These are phyloP conservation scores for Mechanitis messenoides DNA, from an alignment of 2,888 invertebrate genomes.

Conservation along the genomic window DNA sequence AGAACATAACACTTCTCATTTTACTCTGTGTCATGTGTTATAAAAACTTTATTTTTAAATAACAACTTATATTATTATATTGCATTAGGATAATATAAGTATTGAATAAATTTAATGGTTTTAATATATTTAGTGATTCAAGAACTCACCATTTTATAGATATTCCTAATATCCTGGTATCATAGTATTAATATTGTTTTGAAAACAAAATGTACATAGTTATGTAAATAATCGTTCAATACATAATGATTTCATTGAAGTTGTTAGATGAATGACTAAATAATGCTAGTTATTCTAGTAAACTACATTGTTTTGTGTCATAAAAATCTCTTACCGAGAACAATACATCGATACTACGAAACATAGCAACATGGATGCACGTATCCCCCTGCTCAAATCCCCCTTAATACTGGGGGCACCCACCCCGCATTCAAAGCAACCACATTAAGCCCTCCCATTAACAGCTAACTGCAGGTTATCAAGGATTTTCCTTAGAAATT, in stretches of 20 bases:
- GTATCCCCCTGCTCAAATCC: conserved; percentile 47
- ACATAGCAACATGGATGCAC: conserved; percentile 38
- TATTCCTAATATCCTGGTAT: no score
- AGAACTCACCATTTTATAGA: neutral
- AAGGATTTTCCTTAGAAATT: conserved; percentile 51
- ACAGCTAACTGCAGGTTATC: conserved; percentile 54
- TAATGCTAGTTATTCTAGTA: neutral
- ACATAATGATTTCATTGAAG: conserved; percentile 3
- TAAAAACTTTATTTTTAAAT: conserved; percentile 4
- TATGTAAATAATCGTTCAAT: neutral
- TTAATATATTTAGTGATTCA: no score
- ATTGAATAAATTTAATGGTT: no score
- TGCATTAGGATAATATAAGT: conserved; percentile 4
- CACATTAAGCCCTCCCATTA: conserved; percentile 53
- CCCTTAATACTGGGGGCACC: conserved; percentile 33
- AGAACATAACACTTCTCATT: conserved; percentile 18
- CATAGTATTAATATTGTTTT: no score
- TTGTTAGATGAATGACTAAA: conserved; percentile 2
- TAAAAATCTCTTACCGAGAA: conserved; percentile 11
- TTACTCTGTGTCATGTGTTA: conserved; percentile 22
- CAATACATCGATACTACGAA: conserved; percentile 40
- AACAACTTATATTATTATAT: conserved; percentile 1
- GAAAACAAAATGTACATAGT: neutral
- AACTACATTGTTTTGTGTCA: conserved; percentile 7
- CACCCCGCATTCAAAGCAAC: conserved; percentile 52